Conservation (phyloP, 2,888 invertebrate species). For the Platerodrilus igneus region DNA sequence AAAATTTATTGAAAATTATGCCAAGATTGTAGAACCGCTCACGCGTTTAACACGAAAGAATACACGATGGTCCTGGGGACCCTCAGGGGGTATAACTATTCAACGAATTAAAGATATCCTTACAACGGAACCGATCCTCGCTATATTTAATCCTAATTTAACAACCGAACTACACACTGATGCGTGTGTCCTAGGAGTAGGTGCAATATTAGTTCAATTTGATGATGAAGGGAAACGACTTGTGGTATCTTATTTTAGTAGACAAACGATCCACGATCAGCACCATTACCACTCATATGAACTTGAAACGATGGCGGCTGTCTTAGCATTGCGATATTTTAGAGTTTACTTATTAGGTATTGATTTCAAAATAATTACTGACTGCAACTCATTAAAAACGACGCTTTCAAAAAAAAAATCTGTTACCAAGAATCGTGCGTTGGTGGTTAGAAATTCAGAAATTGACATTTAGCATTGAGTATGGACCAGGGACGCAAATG, state of each 20-base stretch:
- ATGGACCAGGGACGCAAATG: conserved; percentile 33
- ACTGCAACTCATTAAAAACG: conserved; percentile 28
- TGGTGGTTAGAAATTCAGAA: conserved; percentile 38
- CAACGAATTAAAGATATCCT: conserved; percentile 22
- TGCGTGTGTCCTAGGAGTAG: conserved; percentile 26
- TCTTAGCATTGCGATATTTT: conserved; percentile 1
- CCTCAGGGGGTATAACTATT: conserved; percentile 24
- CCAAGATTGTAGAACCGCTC: conserved; percentile 26
- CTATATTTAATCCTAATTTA: conserved; percentile 24
- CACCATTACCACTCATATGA: conserved; percentile 5
- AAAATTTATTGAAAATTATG: conserved; percentile 30
- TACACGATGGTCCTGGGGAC: conserved; percentile 22
- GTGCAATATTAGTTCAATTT: conserved; percentile 28
- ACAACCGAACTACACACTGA: conserved; percentile 29
- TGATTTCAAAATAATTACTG: conserved; percentile 22
- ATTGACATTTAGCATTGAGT: conserved; percentile 32
- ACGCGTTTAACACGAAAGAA: conserved; percentile 26
- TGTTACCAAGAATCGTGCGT: conserved; percentile 33
- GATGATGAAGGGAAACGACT: conserved; percentile 1
- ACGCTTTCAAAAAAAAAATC: conserved; percentile 26
- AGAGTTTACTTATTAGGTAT: conserved; percentile 6
- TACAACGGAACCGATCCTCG: conserved; percentile 24
- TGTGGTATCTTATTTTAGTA: conserved; percentile 11
- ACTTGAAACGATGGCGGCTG: conserved; percentile 9
- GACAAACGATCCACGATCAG: conserved; percentile 6